Evolutionary conservation across 1,140 invertebrate genomes (phyloP).

Genomic region (Cotesia chilonis): DNA sequence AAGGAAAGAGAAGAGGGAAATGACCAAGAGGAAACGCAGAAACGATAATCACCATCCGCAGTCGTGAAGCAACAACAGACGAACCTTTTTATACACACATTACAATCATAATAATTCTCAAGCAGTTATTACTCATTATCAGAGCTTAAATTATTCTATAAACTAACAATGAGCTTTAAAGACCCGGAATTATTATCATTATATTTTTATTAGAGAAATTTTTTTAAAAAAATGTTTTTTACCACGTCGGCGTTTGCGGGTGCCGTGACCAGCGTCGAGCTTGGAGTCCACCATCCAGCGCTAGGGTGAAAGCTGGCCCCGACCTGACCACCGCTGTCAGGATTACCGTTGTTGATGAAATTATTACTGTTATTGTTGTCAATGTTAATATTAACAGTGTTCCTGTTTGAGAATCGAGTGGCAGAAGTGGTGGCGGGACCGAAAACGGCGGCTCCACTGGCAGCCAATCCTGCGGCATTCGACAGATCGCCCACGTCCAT

Average conservation of each 20-base stretch:
- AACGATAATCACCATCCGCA: slow-evolving; percentile 26
- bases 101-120: slow-evolving; percentile 11
- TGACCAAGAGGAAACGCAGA: slow-evolving; percentile 24
- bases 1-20: background rate
- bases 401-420: slow-evolving; percentile 45
- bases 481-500: slow-evolving; percentile 60
- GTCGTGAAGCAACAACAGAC: slow-evolving; percentile 8
- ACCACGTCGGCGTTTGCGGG: slow-evolving; percentile 62
- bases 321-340: too few species aligned
- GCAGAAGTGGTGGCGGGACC: slow-evolving; percentile 41
- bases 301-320: slow-evolving; percentile 40
- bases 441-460: slow-evolving; percentile 56
- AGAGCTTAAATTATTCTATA: slow-evolving; percentile 41
- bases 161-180: slow-evolving; percentile 25
- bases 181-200: background rate
- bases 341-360: too few species aligned
- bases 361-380: slow-evolving; percentile 19
- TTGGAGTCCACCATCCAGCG: slow-evolving; percentile 60
- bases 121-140: slow-evolving; percentile 42
- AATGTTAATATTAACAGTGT: slow-evolving; percentile 39
- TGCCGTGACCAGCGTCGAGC: slow-evolving; percentile 56
- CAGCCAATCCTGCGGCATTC: slow-evolving; percentile 53
- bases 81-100: background rate
- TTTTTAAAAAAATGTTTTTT: slow-evolving; percentile 32
- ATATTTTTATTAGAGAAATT: background rate